A percentile compares a stretch with the other conserved stretches of the same genome.
Conservation (phyloP, 2,888 invertebrate species). For the Chouioia cunea region DNA sequence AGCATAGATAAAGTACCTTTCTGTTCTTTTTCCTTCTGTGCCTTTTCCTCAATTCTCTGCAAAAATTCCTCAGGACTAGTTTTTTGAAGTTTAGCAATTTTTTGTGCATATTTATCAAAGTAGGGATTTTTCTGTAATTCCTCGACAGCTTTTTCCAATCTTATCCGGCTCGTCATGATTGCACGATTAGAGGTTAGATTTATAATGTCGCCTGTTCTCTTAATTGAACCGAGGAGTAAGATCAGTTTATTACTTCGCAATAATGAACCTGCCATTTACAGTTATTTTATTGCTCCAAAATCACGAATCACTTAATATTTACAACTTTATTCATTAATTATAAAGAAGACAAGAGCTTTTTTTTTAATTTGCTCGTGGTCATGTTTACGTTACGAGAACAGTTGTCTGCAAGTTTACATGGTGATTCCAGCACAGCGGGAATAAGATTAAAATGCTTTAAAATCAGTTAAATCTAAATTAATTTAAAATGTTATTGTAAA, state of each 20-base stretch:
- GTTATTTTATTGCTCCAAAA: constrained; percentile 9
- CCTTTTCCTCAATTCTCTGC: constrained; percentile 73
- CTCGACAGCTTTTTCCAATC: constrained; percentile 70
- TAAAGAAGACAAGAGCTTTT: too few relatives aligned
- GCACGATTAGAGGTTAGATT: constrained; percentile 48
- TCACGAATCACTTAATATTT: too few relatives aligned
- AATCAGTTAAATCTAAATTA: too few relatives aligned
- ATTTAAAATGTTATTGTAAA: too few relatives aligned
- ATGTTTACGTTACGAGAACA: too few relatives aligned
- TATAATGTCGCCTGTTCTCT: neutral
- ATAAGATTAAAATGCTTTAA: too few relatives aligned
- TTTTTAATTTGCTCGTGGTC: too few relatives aligned
- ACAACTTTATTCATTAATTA: too few relatives aligned
- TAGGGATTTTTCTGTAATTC: constrained; percentile 78
- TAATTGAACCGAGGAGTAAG: constrained; percentile 14
- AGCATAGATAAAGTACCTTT: constrained; percentile 59
- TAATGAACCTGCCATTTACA: constrained; percentile 52
- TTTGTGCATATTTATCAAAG: constrained; percentile 84
- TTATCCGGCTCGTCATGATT: constrained; percentile 67
- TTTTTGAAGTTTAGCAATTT: constrained; percentile 81
- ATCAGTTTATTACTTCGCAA: constrained; percentile 43
- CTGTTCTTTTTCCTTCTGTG: constrained; percentile 60
- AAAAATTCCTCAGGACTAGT: constrained; percentile 83
- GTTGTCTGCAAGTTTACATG: too few relatives aligned
- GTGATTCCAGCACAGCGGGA: too few relatives aligned